Evolutionary conservation across 2,888 invertebrate species (phyloP), one percentile per base, ranked within the genome.

Genomic region (Limenitis camilla): DNA sequence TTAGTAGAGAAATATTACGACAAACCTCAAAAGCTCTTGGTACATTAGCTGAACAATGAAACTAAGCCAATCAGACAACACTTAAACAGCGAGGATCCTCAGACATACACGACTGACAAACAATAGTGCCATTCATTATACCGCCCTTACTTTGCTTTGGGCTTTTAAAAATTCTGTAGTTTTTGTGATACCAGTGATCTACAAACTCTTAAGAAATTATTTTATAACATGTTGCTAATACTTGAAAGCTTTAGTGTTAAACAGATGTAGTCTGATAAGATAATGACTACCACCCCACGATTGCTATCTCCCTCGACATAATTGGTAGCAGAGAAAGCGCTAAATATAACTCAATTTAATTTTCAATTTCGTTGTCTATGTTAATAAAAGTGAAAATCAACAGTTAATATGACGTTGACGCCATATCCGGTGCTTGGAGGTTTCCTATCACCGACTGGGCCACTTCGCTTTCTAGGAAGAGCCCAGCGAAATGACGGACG

Each of bases 381-480:
- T 50, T 68, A 71, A 77, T 81, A 81, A 82, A 81, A 83, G 81
- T 81, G 81, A 82, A 81, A 84, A 76, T 76, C 57, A 71, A 76
- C 72, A 67, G 76, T 78, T 76, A 72, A 63, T 72, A 72, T 76
- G 73, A 69, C 61, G 66, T 53, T 61, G 64, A 60, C 59, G 67
- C 68, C 68, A 72, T 67, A 71, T 82, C 81, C 81, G 77, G 71
- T 64, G 55, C 55, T 58, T 33, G 65, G 59, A 60, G 59, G 62
- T 59, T 72, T 66, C 73, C 71, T 69, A 65, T 67, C 68, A 65
- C 68, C 74, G 71, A 75, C 71, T 81, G 75, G 76, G 76, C 70
- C 80, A 76, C 72, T 72, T 73, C 72, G 74, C 77, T 82, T 84
- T 81, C 85, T 79, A 81, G 76, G 83, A 84, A 84, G 72, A 74